Evolutionary conservation across 2,797 vertebrate genomes (phyloP).

Genomic region (Argyrosomus regius): DNA sequence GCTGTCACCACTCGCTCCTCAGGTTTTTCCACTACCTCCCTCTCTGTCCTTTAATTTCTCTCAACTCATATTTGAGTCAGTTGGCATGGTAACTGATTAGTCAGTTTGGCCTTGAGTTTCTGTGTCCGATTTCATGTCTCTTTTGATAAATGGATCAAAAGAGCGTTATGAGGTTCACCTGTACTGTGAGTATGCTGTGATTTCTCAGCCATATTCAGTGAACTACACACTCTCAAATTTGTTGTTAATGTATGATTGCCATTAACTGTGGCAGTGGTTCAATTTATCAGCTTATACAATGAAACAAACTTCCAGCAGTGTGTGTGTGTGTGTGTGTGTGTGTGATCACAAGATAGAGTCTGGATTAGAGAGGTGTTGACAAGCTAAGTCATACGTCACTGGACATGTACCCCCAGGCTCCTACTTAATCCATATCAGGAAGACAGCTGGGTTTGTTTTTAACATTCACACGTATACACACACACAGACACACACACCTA

Average conservation of each 20-base stretch:
- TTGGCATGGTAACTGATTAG: slow-evolving; percentile 71
- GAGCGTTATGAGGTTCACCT: not conserved
- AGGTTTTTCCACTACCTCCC: slow-evolving; percentile 22
- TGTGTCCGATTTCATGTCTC: not conserved
- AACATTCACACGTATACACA: slow-evolving; percentile 44
- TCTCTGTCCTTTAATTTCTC: slow-evolving; percentile 28
- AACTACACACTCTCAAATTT: not conserved
- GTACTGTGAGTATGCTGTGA: not conserved
- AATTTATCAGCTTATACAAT: not conserved
- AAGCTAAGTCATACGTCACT: slow-evolving; percentile 58
- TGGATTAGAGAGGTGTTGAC: slow-evolving; percentile 47
- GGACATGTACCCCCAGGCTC: slow-evolving; percentile 61
- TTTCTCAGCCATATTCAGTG: not conserved
- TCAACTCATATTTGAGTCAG: slow-evolving; percentile 59
- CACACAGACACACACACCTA: slow-evolving; percentile 41
- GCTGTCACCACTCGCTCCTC: slow-evolving; percentile 47
- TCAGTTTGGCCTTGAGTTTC: slow-evolving; percentile 27
- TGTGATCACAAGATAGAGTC: not conserved
- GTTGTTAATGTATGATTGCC: not conserved
- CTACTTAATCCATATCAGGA: slow-evolving; percentile 71
- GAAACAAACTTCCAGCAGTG: not conserved
- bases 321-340: not conserved
- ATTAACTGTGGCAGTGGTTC: not conserved
- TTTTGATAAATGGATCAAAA: slow-evolving; percentile 21
- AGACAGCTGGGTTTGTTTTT: slow-evolving; percentile 79